Evolutionary conservation across 1,140 invertebrate species (phyloP).

Genomic region (Philotrypesis tridentata): DNA sequence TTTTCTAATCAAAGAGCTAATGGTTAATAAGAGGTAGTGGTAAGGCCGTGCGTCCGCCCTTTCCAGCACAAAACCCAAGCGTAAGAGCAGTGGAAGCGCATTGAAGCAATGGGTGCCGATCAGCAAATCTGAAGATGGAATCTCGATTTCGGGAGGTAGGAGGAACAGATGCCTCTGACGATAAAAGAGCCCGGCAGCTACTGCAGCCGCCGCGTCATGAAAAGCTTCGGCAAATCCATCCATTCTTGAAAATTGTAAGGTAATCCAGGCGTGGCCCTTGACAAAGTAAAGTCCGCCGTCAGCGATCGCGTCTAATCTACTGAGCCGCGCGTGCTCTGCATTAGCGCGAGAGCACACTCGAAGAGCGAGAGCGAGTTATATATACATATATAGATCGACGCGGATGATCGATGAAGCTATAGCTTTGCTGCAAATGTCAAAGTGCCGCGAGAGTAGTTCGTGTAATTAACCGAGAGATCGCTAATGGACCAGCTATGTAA

Average conservation of each 20-base stretch:
- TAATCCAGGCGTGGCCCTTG: not conserved
- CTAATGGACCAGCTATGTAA: constrained; percentile 40
- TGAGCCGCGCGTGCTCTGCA: not conserved
- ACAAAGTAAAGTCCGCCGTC: not conserved
- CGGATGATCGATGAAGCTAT: constrained; percentile 47
- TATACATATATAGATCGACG: constrained; percentile 30
- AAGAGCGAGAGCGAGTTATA: too few species aligned
- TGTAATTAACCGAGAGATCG: constrained; percentile 45
- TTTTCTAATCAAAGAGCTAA: not conserved
- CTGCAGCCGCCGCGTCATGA: not conserved
- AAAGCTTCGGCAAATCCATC: constrained; percentile 12
- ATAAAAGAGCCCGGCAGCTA: not conserved
- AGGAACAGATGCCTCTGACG: not conserved
- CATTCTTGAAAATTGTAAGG: constrained; percentile 4
- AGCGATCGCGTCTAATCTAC: not conserved
- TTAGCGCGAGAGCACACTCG: not conserved
- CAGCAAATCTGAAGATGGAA: not conserved
- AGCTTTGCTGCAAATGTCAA: constrained; percentile 34
- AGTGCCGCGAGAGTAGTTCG: constrained; percentile 30
- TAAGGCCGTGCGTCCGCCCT: not conserved
- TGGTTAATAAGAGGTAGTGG: not conserved
- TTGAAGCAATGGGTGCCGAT: not conserved
- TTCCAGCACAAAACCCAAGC: not conserved
- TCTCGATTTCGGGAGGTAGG: not conserved
- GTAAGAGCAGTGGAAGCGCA: not conserved